Evolutionary conservation across 2,797 vertebrate genomes (phyloP), one percentile per base, ranked within the genome.

Genomic region (Pteropus rufus): DNA sequence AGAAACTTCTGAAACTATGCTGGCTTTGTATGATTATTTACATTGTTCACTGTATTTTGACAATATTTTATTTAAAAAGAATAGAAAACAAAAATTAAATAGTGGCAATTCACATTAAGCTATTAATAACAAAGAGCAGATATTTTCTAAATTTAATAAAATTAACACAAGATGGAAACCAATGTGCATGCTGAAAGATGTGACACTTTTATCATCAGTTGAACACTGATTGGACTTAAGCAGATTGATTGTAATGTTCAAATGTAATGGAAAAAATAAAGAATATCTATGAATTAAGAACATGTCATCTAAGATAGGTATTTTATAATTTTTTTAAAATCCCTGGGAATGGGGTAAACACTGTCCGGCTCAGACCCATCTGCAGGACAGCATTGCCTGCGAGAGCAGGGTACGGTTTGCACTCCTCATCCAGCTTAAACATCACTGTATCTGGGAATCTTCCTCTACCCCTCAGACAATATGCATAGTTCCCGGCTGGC

Each of bases 71-170:
- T 82, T 84, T 19, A 58, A 88, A 80, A 79, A 64, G 64, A 93
- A 12, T 39, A 2, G 24, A 79, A 85, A 92, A 82, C 65, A 60
- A 83, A 96, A 79, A 70, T 67, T 23, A n/a, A 73, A 89, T 10
- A 54, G 64, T 54, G 23, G 67, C 2, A 67, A 14, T 84, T 80
- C 90, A 56, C 72, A 89, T 85, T 81, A 96, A 95, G 46, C 34
- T 62, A 10, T 83, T 70, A 54, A 79, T 10, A 69, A 15, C 41
- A 7, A 79, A 90, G 49, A 96, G 34, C 31, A 92, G 46, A 56
- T 67, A 72, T 62, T 89, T 52, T 73, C 31, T 49, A 83, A 81
- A 86, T 83, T 69, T 84, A 93, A 69, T 44, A 90, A 89, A 89
- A 89, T 81, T 46, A 90, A 70, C 18, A 56, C 21, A 75, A 90